Evolutionary conservation across 2,113 vertebrate species (phyloP).

Genomic region (Vidua macroura): DNA sequence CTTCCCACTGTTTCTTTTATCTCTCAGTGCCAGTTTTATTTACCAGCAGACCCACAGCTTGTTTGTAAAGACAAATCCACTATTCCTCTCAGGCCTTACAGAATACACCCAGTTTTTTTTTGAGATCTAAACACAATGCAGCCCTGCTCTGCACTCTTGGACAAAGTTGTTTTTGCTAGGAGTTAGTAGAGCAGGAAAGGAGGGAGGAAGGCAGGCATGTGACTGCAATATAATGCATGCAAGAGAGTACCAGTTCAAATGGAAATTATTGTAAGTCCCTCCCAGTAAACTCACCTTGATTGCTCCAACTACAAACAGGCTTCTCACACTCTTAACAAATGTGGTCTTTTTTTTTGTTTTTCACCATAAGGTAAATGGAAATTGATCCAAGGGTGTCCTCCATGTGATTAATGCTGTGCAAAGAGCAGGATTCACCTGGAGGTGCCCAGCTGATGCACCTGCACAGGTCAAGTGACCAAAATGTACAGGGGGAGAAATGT

Average conservation of each 20-base stretch:
- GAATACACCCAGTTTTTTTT: not conserved
- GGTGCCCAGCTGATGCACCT: not conserved
- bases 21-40: too few relatives aligned
- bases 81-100: not conserved
- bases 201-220: accelerated
- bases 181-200: not conserved
- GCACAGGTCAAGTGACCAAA: not conserved
- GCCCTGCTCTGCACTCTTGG: not conserved
- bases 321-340: not conserved
- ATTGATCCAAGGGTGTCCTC: not conserved
- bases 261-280: not conserved
- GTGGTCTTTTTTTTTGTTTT: not conserved
- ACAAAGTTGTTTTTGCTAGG: not conserved
- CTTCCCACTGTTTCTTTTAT: too few relatives aligned
- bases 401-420: not conserved
- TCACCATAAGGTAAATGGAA: not conserved
- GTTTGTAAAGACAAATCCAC: too few relatives aligned
- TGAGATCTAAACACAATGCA: not conserved
- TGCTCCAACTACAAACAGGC: not conserved
- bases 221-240: accelerated
- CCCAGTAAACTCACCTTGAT: not conserved
- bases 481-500: not conserved
- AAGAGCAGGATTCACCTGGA: not conserved
- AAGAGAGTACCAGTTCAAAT: too few relatives aligned
- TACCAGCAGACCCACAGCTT: too few relatives aligned